Base-by-base conservation (phyloP, 2,888 invertebrate species). In the Drosophila tanythrix region DNA sequence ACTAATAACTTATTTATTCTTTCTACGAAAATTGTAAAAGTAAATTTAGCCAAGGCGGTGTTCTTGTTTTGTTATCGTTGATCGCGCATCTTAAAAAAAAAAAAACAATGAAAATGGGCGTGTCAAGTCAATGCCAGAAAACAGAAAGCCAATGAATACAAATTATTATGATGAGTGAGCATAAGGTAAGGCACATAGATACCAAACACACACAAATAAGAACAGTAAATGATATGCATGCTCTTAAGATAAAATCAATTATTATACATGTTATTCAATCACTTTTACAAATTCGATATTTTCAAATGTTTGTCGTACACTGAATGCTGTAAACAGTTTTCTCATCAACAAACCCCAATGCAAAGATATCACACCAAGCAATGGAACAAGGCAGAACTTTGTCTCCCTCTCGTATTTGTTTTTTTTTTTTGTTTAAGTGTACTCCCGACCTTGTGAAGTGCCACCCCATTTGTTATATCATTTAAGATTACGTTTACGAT, bases 101-200 rank as follows among this genome's bases (percentile, higher is more conserved):
- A 76, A 52, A 51, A 59, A 63, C 59, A 61, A 77, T 59, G 59
- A 79, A 55, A 73, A 75, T 83, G 81, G 81, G 78, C 81, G 83
- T 75, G 68, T 73, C 80, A 81, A 69, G 70, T 73, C 89, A 84
- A 82, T 68, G 75, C 85, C 83, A 85, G 82, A 79, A 83, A 80
- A 89, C 87, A 83, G 82, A 91, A 87, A 88, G 90, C 89, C 86
- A 85, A 57, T 81, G 84, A 85, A 57, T 81, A 83, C 82, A 89
- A 85, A 88, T 75, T 85, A 56, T 59, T 89, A 81, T 87, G 89
- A 89, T 89, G 90, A 90, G 93, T 93, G 93, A 93, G 93, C 93
- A 93, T 93, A 93, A 93, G 93, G 93, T 93, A 93, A 89, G 93
- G 77, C 72, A 77, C 81, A 78, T 78, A 78, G 81, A 78, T 78